These are phyloP conservation scores for Labeo rohita DNA, from an alignment of 2,113 vertebrate species.

Conservation along the genomic window DNA sequence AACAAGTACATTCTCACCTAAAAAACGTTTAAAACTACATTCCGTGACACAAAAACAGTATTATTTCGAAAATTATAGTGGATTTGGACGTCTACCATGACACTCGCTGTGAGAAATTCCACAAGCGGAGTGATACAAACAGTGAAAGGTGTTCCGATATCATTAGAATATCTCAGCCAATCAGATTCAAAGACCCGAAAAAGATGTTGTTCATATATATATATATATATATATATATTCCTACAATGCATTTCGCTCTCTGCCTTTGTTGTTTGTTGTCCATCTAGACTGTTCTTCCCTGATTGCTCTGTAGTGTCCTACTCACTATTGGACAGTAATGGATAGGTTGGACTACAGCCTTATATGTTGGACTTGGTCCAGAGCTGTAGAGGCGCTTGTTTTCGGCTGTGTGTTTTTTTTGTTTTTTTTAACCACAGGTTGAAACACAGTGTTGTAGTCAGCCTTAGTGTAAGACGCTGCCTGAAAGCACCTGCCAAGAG, in stretches of 20 bases:
- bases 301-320: background rate
- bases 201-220: no score
- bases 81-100: no score
- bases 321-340: conserved; percentile 10
- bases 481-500: conserved; percentile 21
- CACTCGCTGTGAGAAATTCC: no score
- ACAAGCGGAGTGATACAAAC: no score
- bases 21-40: no score
- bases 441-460: conserved; percentile 14
- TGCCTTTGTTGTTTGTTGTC: conserved; percentile 20
- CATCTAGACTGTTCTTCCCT: background rate
- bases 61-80: no score
- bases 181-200: no score
- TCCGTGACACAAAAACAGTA: no score
- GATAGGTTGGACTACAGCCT: background rate
- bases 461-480: conserved; percentile 19
- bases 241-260: background rate
- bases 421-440: conserved; percentile 45
- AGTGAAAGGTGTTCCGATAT: no score
- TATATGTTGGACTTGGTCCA: conserved; percentile 25
- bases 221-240: no score
- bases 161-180: no score
- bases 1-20: no score
- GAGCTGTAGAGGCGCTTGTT: conserved; percentile 25
- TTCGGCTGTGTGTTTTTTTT: conserved; percentile 40